Evolutionary conservation across 2,113 vertebrate species (phyloP), one percentile per base, ranked within the genome.

Genomic region (Tetrao urogallus): DNA sequence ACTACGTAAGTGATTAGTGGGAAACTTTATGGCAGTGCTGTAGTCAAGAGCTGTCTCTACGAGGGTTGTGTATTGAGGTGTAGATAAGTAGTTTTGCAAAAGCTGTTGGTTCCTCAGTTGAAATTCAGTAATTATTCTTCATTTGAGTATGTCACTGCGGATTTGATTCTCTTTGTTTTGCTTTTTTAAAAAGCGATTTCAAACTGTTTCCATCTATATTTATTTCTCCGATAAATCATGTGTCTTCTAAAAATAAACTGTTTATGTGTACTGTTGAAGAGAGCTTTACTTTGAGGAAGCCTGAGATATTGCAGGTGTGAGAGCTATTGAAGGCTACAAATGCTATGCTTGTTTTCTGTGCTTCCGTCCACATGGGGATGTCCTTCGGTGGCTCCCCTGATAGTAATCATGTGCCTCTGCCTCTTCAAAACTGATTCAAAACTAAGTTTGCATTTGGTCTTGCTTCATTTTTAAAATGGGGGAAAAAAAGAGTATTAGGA

Each of bases 351-450:
- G 72, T 91, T 47, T 5, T 56, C 0, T 45, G 9, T 45, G 15
- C 21, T 2, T 1, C 3, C 11, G 54, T 9, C 40, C 60, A 0
- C 34, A 28, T 0, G 0, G 1, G n/a, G 4, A 16, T 65, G 34
- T 61, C 42, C 30, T 6, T 2, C 47, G 28, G 24, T 91, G 66
- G 24, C 40, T 80, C 8, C 70, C 82, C 52, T 25, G 38, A 5
- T 12, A 19, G 8, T 24, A 63, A 45, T 27, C 7, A 8, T 2
- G 8, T 75, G 17, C 5, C 15, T 64, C 30, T 13, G 14, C 56
- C 36, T 54, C 6, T 78, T 58, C 24, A 42, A 63, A 54, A 65
- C 66, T 42, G 9, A 14, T 67, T 75, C 67, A 10, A 1, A 50
- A 21, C 1, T 15, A 45, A 13, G 7, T 80, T 42, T 54, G 7